Evolutionary conservation across 2,797 vertebrate genomes (phyloP), one percentile per base, ranked within the genome.

Genomic region (Enteromius treurensis): DNA sequence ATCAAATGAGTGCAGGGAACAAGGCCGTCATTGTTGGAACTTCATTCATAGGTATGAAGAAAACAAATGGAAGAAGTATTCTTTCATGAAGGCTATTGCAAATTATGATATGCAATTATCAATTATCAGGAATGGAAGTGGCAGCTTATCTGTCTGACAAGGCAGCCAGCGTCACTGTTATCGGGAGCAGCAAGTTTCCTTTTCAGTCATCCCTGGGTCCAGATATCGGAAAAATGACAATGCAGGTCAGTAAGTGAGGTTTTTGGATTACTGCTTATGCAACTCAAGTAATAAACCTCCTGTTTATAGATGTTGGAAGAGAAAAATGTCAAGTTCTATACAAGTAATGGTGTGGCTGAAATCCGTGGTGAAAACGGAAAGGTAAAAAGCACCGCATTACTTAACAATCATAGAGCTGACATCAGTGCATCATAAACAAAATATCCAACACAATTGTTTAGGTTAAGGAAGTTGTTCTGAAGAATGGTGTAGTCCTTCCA

Each of bases 61-160:
- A 58, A 68, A 19, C 45, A 21, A 42, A 0, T 29, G 5, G 5
- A 65, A 32, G 5, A 40, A 53, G 0, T 32, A 32, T 64, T 47
- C 5, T 53, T 8, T 62, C 21, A 65, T 64, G 19, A 55, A 37
- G 14, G 17, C 8, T 34, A 14, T 60, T 26, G 7, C 14, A 32
- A 69, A 62, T 51, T 2, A 15, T 26, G 29, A 49, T 1, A 19
- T 62, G 47, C 1, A 19, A 29, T 74, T 75, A 2, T 32, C 9
- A 49, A 19, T 65, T 65, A 68, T n/a, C 78, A 98, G 97, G 97
- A 78, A 97, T 97, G 96, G 97, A 98, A 89, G 88, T 94, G 47
- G 96, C 96, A 0, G 95, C 96, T 37, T 96, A 93, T 90, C 89
- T 97, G 51, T 92, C 93, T 3, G 95, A 95, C 87, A 96, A 95